These are phyloP conservation scores for Salvelinus sp. DNA, from an alignment of 2,113 vertebrate species.

Conservation along the genomic window DNA sequence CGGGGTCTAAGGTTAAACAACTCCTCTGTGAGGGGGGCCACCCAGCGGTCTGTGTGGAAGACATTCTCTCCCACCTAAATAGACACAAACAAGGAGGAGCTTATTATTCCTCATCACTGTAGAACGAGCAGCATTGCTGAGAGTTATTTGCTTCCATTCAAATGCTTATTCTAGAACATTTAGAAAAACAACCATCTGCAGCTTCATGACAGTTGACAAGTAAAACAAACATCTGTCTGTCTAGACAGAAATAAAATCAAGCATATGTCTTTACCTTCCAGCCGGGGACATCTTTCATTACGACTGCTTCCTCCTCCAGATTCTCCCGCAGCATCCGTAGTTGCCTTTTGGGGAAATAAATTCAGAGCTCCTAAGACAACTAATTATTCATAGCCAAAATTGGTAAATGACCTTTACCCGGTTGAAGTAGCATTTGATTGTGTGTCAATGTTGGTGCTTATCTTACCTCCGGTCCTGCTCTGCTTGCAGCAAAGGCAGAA, in stretches of 20 bases:
- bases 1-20: conserved; percentile 79
- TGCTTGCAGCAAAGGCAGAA: conserved; percentile 87
- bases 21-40: conserved; percentile 73
- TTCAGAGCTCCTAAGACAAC: neutral
- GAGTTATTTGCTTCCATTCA: neutral
- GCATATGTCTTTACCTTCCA: conserved; percentile 82
- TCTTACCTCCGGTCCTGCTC: conserved; percentile 85
- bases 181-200: no score
- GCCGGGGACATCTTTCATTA: conserved; percentile 91
- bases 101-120: no score
- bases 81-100: neutral
- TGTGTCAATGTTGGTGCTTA: no score
- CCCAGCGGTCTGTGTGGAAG: conserved; percentile 90
- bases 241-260: no score
- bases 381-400: no score
- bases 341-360: conserved; percentile 53
- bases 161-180: no score
- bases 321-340: conserved; percentile 83
- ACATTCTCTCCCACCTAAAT: conserved; percentile 83
- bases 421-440: no score
- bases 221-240: no score
- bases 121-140: neutral
- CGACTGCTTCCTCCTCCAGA: conserved; percentile 85
- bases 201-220: no score
- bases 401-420: no score